phyloP scores from a whole-genome alignment of 2,888 invertebrate genomes.

The Periphyllus acericola region DNA sequence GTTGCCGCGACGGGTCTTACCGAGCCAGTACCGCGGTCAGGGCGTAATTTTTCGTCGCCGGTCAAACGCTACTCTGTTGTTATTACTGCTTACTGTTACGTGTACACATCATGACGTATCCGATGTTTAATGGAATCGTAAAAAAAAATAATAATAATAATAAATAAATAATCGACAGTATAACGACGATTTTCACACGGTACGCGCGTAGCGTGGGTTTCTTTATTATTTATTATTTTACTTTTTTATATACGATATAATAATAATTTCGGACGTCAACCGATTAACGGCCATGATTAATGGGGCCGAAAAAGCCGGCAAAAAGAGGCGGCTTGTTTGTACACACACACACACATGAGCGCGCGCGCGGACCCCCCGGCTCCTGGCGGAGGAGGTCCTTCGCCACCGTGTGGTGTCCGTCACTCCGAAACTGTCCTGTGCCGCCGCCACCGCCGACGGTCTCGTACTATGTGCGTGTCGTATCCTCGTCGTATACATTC shows the following conservation, averaged over 20 bases:
- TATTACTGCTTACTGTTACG: neutral
- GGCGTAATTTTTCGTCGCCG: conserved; percentile 3
- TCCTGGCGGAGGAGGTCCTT: conserved; percentile 19
- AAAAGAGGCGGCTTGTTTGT: conserved; percentile 60
- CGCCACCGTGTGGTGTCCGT: conserved; percentile 36
- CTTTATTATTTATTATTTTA: conserved; percentile 50
- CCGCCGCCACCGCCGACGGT: neutral
- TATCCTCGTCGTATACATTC: neutral
- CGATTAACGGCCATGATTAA: conserved; percentile 59
- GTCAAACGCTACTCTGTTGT: neutral
- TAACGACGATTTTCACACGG: conserved; percentile 60
- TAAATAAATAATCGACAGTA: conserved; percentile 45
- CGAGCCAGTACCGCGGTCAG: neutral
- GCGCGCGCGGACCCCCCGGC: conserved; percentile 28
- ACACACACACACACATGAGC: conserved; percentile 10
- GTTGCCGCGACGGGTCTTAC: too few species aligned
- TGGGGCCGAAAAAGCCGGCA: conserved; percentile 58
- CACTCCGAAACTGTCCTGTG: conserved; percentile 42
- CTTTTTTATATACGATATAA: conserved; percentile 32
- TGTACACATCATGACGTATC: conserved; percentile 24
- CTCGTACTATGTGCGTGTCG: neutral
- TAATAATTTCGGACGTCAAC: conserved; percentile 56
- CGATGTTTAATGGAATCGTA: conserved; percentile 57
- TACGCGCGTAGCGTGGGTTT: conserved; percentile 49
- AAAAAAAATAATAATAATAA: conserved; percentile 25